Evolutionary conservation across 2,888 invertebrate species (phyloP).

Genomic region (Ypsolopha scabrella): DNA sequence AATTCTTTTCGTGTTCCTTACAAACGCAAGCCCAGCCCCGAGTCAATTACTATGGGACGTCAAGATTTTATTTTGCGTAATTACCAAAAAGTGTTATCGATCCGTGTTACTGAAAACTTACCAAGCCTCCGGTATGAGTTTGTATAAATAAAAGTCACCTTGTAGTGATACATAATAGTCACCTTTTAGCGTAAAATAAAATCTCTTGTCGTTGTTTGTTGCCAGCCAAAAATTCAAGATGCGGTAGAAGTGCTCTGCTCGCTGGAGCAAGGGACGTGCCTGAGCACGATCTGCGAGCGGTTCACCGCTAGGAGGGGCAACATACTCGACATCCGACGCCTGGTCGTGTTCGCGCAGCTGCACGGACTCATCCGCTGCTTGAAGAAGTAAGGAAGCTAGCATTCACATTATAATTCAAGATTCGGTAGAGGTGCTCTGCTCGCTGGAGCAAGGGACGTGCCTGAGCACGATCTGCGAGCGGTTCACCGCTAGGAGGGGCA

Average conservation of each 20-base stretch:
- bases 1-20: no score
- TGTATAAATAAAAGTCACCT: no score
- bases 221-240: slow-evolving; percentile 35
- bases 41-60: no score
- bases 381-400: slow-evolving; percentile 50
- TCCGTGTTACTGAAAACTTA: no score
- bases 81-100: no score
- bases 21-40: no score
- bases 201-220: no score
- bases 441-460: slow-evolving; percentile 55
- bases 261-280: slow-evolving; percentile 54
- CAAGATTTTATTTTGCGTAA: no score
- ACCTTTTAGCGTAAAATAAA: no score
- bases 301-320: slow-evolving; percentile 17
- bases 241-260: slow-evolving; percentile 43
- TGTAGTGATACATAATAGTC: no score
- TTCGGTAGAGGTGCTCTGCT: slow-evolving; percentile 40
- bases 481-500: slow-evolving; percentile 17
- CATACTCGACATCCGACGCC: slow-evolving; percentile 52
- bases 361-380: slow-evolving; percentile 72
- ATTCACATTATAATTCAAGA: no score
- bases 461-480: slow-evolving; percentile 51
- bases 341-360: slow-evolving; percentile 70
- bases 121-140: no score
- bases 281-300: slow-evolving; percentile 50